Evolutionary conservation across 1,140 invertebrate genomes (phyloP).

Genomic region (Phenacoccus solenopsis): DNA sequence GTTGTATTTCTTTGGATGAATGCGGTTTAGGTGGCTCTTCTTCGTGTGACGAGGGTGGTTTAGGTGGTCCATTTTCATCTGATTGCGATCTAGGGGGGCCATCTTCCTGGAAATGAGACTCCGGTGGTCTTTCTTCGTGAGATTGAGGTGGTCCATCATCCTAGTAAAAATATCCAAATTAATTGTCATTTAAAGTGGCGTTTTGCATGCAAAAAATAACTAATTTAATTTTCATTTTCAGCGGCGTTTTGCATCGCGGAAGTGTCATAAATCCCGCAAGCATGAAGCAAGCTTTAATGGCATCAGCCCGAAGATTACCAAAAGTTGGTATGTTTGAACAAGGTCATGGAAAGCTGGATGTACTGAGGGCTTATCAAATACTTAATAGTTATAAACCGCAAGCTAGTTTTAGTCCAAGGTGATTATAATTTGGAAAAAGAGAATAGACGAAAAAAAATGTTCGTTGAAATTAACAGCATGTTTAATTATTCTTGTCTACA

Average conservation of each 20-base stretch:
- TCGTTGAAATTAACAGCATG: no score
- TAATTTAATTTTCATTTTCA: constrained; percentile 23
- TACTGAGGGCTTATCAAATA: constrained; percentile 71
- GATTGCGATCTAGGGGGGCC: no score
- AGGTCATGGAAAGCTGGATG: constrained; percentile 84
- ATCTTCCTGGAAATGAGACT: no score
- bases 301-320: constrained; percentile 67
- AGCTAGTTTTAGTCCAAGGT: constrained; percentile 52
- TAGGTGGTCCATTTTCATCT: no score
- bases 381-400: constrained; percentile 70
- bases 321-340: constrained; percentile 94
- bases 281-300: constrained; percentile 86
- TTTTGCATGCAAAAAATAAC: neutral
- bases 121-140: no score
- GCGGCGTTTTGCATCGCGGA: constrained; percentile 30
- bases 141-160: no score
- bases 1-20: no score
- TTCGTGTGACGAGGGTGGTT: no score
- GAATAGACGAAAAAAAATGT: neutral
- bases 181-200: neutral
- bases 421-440: constrained; percentile 20
- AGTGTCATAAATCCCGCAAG: constrained; percentile 77
- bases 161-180: neutral
- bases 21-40: no score
- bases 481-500: constrained; percentile 30